Conservation (phyloP, 2,888 invertebrate species). For the Plutella xylostella region DNA sequence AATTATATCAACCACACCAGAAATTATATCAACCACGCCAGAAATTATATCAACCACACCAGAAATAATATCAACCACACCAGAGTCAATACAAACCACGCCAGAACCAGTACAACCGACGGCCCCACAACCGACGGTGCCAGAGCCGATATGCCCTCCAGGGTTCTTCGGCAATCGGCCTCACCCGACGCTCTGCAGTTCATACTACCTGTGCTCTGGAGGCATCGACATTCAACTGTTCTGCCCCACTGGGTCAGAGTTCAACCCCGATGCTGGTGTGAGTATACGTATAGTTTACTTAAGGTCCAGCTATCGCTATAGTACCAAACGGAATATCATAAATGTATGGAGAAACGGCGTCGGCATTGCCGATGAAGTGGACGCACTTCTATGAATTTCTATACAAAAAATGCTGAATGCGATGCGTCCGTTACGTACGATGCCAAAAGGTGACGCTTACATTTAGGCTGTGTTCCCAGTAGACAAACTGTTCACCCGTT, state of each 20-base stretch:
- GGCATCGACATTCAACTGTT: conserved; percentile 19
- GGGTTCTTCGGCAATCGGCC: conserved; percentile 25
- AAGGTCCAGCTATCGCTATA: too few relatives aligned
- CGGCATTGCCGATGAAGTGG: too few relatives aligned
- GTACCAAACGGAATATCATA: too few relatives aligned
- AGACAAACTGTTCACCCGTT: too few relatives aligned
- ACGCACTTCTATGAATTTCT: too few relatives aligned
- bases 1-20: not conserved
- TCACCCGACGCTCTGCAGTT: conserved; percentile 24
- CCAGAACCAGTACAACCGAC: not conserved
- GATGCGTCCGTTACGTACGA: too few relatives aligned
- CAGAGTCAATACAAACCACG: not conserved
- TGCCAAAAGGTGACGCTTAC: too few relatives aligned
- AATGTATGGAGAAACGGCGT: too few relatives aligned
- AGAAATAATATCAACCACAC: not conserved
- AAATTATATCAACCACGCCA: not conserved
- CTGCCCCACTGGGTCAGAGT: conserved; percentile 18
- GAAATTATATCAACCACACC: not conserved
- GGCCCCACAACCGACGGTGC: not conserved
- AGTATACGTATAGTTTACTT: too few relatives aligned
- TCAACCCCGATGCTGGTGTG: conserved; percentile 9
- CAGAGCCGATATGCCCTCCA: conserved; percentile 8
- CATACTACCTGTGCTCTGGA: conserved; percentile 25
- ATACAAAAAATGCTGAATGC: too few relatives aligned
- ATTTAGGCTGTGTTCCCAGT: too few relatives aligned